Conservation (phyloP, 2,888 invertebrate species). For the Cepaea hortensis region DNA sequence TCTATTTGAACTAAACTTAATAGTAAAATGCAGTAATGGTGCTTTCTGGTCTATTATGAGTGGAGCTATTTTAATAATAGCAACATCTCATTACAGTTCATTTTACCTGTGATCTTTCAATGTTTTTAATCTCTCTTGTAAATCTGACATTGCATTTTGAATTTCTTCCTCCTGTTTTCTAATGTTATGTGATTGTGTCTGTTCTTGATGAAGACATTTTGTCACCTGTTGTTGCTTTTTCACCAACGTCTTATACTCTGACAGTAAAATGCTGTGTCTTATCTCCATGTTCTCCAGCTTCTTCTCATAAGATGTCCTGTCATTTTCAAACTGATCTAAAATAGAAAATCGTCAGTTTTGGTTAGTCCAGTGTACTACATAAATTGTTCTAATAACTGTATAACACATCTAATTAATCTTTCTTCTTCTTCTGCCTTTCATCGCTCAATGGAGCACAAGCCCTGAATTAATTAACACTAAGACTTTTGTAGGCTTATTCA, state of each 20-base stretch:
- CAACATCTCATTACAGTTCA: background rate
- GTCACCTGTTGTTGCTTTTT: constrained; percentile 21
- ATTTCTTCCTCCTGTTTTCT: constrained; percentile 45
- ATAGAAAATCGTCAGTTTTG: background rate
- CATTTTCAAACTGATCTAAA: constrained; percentile 30
- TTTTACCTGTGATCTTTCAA: constrained; percentile 40
- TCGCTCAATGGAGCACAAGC: too few relatives aligned
- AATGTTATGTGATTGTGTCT: constrained; percentile 36
- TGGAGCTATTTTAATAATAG: too few relatives aligned
- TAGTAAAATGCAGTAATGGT: too few relatives aligned
- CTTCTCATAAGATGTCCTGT: constrained; percentile 14
- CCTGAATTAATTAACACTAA: too few relatives aligned
- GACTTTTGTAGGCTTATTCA: too few relatives aligned
- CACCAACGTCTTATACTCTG: constrained; percentile 24
- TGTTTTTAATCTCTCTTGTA: constrained; percentile 34
- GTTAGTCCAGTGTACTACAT: too few relatives aligned
- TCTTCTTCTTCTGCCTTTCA: too few relatives aligned
- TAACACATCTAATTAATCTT: too few relatives aligned
- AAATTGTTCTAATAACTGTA: too few relatives aligned
- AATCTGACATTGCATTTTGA: constrained; percentile 26
- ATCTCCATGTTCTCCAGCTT: constrained; percentile 39
- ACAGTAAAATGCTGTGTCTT: constrained; percentile 36
- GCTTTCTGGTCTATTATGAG: too few relatives aligned
- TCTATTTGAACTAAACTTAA: too few relatives aligned
- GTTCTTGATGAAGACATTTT: constrained; percentile 10